A percentile compares a stretch with the other conserved stretches of the same genome.
Conservation (phyloP, 2,113 vertebrate genomes). For the Rostratula benghalensis region DNA sequence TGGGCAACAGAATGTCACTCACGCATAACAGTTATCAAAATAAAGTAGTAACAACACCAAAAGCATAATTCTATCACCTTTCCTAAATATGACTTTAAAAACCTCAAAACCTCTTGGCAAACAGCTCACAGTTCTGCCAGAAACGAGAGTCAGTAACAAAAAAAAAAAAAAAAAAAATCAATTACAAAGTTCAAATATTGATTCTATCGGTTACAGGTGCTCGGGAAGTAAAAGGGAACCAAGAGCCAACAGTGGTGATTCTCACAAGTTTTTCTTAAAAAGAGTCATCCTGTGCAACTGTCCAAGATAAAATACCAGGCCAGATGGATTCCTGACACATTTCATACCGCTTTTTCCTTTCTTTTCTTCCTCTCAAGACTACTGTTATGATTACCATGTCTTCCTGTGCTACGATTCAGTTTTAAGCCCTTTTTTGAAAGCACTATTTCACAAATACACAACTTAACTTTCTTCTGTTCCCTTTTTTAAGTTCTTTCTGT, state of each 20-base stretch:
- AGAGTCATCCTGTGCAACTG: background rate
- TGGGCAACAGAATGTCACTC: background rate
- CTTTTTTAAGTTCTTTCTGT: background rate
- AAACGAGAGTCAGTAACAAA: background rate
- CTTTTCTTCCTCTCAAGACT: background rate
- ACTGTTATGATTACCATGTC: background rate
- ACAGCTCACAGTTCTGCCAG: background rate
- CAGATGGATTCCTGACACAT: background rate
- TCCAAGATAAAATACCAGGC: background rate
- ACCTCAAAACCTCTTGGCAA: background rate
- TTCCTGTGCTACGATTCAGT: background rate
- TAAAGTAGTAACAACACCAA: background rate
- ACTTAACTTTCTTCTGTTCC: background rate
- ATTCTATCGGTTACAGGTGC: background rate
- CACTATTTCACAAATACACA: background rate
- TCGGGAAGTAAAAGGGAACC: background rate
- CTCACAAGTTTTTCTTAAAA: background rate
- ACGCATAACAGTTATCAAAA: background rate
- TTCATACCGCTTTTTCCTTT: background rate
- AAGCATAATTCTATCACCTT: background rate
- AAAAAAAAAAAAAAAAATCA: slow-evolving; percentile 44
- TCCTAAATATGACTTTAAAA: background rate
- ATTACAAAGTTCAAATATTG: background rate
- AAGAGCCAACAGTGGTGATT: background rate
- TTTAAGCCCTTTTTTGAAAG: slow-evolving; percentile 13